Evolutionary conservation across 1,140 invertebrate species (phyloP).

Genomic region (Dufourea novaeangliae): DNA sequence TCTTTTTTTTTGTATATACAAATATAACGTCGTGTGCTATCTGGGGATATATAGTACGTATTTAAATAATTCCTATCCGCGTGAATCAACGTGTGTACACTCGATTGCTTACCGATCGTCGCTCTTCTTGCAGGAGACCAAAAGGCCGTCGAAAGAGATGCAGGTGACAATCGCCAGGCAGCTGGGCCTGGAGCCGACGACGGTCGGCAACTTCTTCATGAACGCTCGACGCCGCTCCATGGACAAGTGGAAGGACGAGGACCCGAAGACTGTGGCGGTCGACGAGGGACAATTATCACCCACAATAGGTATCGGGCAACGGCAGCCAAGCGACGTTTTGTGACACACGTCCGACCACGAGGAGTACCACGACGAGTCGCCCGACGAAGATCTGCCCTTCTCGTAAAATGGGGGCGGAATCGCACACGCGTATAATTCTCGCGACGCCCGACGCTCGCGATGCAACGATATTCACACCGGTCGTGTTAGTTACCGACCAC

Average conservation of each 20-base stretch:
- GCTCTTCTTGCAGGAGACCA: conserved; percentile 92
- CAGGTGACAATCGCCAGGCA: conserved; percentile 99
- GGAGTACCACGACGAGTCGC: conserved; percentile 81
- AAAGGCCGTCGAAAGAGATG: conserved; percentile 99
- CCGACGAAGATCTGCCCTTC: conserved; percentile 80
- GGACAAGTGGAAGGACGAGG: conserved; percentile 99
- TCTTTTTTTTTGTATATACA: no score
- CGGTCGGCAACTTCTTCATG: conserved; percentile 99
- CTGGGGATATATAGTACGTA: no score
- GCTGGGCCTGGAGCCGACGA: conserved; percentile 98
- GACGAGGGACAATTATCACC: conserved; percentile 80
- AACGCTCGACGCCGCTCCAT: conserved; percentile 98
- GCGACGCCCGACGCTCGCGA: no score
- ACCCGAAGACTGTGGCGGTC: conserved; percentile 81
- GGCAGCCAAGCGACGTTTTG: conserved; percentile 80
- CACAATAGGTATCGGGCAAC: conserved; percentile 79
- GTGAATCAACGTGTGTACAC: no score
- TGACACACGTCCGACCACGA: conserved; percentile 82
- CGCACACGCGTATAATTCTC: conserved; percentile 10
- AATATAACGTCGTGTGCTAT: no score
- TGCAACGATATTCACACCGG: conserved; percentile 17
- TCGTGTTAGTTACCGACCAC: neutral
- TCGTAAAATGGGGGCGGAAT: conserved; percentile 77
- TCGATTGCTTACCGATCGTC: no score
- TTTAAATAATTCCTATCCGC: no score